These are phyloP conservation scores for Oxystoma pomonae DNA, from an alignment of 2,888 invertebrate genomes.

Conservation along the genomic window DNA sequence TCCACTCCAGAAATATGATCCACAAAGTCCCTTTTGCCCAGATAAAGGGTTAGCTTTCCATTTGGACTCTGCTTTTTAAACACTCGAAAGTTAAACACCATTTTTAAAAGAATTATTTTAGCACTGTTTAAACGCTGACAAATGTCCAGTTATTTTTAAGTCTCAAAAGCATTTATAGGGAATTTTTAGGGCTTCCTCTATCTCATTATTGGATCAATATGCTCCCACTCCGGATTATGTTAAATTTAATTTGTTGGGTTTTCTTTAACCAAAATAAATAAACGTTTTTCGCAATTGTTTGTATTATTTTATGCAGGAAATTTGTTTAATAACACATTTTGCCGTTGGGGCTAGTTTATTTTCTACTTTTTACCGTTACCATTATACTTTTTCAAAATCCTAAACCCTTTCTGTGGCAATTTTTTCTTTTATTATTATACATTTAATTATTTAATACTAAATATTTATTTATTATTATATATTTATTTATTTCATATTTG, in stretches of 20 bases:
- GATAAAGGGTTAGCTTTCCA: conserved; percentile 79
- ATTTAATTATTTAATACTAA: no score
- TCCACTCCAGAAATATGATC: conserved; percentile 84
- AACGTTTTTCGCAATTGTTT: no score
- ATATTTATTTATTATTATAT: no score
- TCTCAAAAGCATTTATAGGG: conserved; percentile 21
- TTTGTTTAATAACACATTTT: no score
- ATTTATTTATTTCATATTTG: no score
- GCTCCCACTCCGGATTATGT: conserved; percentile 23
- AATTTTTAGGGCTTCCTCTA: conserved; percentile 27
- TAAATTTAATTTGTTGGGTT: conserved; percentile 11
- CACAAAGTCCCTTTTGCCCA: conserved; percentile 84
- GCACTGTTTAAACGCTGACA: neutral
- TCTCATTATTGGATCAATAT: conserved; percentile 19
- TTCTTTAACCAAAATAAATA: no score
- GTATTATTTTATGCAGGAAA: no score
- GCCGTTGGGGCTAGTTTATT: no score
- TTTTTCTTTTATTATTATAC: no score
- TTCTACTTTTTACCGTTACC: no score
- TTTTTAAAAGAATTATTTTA: conserved; percentile 44
- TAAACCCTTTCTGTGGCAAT: no score
- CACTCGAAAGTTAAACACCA: conserved; percentile 89
- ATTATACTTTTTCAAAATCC: no score
- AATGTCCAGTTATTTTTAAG: neutral
- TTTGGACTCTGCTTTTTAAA: conserved; percentile 89